Evolutionary conservation across 2,888 invertebrate species (phyloP), one percentile per base, ranked within the genome.

Genomic region (Mythimna lalbum): DNA sequence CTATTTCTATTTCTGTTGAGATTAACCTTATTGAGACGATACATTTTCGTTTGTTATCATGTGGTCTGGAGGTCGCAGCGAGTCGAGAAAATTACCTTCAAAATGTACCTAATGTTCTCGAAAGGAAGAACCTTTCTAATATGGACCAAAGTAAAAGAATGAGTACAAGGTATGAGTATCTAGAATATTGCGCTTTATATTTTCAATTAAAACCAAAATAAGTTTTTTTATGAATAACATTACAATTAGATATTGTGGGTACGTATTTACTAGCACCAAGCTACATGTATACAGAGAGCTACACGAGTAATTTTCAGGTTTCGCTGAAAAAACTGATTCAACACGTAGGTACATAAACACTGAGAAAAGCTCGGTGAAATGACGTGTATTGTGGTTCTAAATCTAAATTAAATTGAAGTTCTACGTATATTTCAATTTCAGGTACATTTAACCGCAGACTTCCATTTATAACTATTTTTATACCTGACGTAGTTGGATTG

Each of bases 341-440:
- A 49, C 47, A 7, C 33, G 7, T n/a, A n/a, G 19, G n/a, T 60
- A 76, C 39, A 69, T 27, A 49, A 76, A 76, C 21, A 23, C 31
- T 47, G 3, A 19, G 27, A 63, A 77, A 50, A 14, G 23, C 23
- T 50, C 4, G 19, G 31, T 63, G 39, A 65, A 62, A 10, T 49
- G 27, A 33, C 49, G 23, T 68, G 33, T 49, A 43, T 49, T 55
- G 23, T 63, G 36, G 61, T 64, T 74, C 23, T 62, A 43, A 61
- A 43, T 36, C 19, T 31, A 47, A 53, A 63, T 73, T 23, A 74
- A 50, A 50, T 21, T 49, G 50, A 65, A 78, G 19, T 43, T 47
- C 17, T 49, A 12, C 7, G 14, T 55, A 43, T 23, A 39, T 75
- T 68, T 52, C n/a, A 19, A 53, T 63, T 79, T 50, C 52, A 39